Base-by-base conservation (phyloP, 2,797 vertebrate species). In the Ctenochaetus hawaiiensis region DNA sequence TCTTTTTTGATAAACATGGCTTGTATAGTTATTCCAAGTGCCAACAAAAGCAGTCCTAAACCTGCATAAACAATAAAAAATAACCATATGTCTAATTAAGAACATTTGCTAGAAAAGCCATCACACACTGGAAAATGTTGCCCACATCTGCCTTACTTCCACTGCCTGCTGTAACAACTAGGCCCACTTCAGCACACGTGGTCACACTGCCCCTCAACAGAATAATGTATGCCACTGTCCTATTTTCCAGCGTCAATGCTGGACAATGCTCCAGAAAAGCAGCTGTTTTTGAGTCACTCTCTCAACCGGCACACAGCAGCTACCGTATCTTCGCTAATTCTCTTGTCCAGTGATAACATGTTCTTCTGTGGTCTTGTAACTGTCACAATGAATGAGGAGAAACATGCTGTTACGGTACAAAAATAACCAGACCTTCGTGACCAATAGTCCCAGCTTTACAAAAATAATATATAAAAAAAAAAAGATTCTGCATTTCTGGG, bases 361-460 rank as follows among this genome's bases (percentile, higher is more conserved):
- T 72, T 77, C 66, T 71, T 61, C 75, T 68, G 30, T 8, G 53
- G 44, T 76, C 77, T 73, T 75, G 64, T 68, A 79, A 61, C 73
- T 74, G 77, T 67, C 80, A 82, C 49, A 68, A 13, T 71, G 57
- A 75, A 66, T 45, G 9, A 66, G 43, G 67, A 68, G 75, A 84
- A 75, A 74, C 62, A 74, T 54, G 44, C 6, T 44, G 62, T 66
- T 62, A 48, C 11, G 1, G 44, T 72, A 30, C 75, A 83, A 87
- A 87, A 82, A 85, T 74, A 86, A 52, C 65, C 62, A 22, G 64
- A 82, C 80, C 65, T 83, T 63, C 78, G 72, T 73, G 80, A 77
- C 77, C 74, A 78, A 16, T 18, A 62, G 74, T 75, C 60, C 53
- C 63, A 48, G 68, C 73, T 60, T 72, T 75, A 72, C 72, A 72